Conservation (phyloP, 2,113 vertebrate genomes). For the Cyprinodon brontotheroides region DNA sequence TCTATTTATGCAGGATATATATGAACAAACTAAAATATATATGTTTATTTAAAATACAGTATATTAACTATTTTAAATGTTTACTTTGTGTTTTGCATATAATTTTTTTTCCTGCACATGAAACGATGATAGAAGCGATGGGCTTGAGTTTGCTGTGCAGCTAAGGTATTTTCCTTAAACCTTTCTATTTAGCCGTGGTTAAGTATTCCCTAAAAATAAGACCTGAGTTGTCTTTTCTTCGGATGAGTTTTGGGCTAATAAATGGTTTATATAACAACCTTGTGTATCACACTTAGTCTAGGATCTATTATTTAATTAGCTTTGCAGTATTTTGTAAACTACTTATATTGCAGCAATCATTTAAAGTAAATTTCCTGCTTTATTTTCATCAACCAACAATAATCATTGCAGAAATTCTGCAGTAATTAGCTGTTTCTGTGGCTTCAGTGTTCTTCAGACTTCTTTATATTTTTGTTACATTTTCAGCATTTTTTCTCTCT, state of each 20-base stretch:
- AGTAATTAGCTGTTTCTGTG: not conserved
- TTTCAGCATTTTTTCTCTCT: constrained; percentile 39
- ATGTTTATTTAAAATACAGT: not conserved
- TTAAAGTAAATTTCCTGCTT: not conserved
- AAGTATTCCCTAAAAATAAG: too few species aligned
- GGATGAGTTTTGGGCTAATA: too few species aligned
- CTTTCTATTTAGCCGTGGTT: too few species aligned
- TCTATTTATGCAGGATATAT: not conserved
- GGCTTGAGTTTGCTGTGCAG: too few species aligned
- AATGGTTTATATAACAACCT: too few species aligned
- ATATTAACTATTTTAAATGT: not conserved
- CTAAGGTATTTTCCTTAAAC: too few species aligned
- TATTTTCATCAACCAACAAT: not conserved
- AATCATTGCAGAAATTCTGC: not conserved
- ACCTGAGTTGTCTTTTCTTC: too few species aligned
- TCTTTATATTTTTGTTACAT: constrained; percentile 39
- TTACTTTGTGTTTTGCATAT: not conserved
- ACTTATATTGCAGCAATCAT: not conserved
- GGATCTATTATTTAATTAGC: not conserved
- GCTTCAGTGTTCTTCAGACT: not conserved
- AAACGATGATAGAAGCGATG: too few species aligned
- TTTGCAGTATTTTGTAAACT: too few species aligned
- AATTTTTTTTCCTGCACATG: too few species aligned
- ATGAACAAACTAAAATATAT: not conserved
- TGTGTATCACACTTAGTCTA: not conserved